A percentile compares a stretch with the other conserved stretches of the same genome.
These are phyloP conservation scores for Apotomis betuletana DNA, from an alignment of 2,888 invertebrate species.

Conservation along the genomic window DNA sequence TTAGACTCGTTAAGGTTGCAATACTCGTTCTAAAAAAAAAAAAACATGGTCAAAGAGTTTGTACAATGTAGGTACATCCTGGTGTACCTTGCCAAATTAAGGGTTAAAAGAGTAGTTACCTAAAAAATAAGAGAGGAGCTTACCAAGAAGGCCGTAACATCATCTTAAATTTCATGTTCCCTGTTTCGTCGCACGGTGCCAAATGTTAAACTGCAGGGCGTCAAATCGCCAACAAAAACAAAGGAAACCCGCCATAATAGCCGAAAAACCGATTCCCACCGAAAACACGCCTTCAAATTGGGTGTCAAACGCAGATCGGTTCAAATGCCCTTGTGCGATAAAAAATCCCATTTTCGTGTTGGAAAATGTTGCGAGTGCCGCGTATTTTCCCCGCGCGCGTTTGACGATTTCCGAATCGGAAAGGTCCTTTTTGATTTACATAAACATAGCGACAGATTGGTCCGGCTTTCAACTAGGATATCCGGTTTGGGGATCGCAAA, in stretches of 20 bases:
- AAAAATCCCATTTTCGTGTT: conserved; percentile 40
- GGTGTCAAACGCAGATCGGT: conserved; percentile 45
- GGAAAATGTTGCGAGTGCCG: conserved; percentile 28
- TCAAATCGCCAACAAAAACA: conserved; percentile 28
- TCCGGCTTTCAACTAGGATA: conserved; percentile 35
- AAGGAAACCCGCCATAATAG: conserved; percentile 15
- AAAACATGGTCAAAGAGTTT: too few relatives aligned
- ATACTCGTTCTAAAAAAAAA: too few relatives aligned
- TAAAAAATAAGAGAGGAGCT: too few relatives aligned
- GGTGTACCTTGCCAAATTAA: too few relatives aligned
- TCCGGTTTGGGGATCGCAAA: conserved; percentile 34
- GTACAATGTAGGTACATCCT: too few relatives aligned
- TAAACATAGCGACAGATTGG: conserved; percentile 42
- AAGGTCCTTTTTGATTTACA: conserved; percentile 41
- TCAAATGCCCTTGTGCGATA: conserved; percentile 44
- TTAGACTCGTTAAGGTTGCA: too few relatives aligned
- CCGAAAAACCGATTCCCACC: conserved; percentile 33
- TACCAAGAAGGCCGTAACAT: too few relatives aligned
- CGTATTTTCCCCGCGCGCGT: conserved; percentile 33
- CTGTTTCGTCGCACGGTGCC: too few relatives aligned
- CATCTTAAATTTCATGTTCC: too few relatives aligned
- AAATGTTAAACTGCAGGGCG: neutral
- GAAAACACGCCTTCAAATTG: conserved; percentile 40
- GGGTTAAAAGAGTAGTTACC: too few relatives aligned
- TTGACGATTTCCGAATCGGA: conserved; percentile 39